Base-by-base conservation (phyloP, 1,140 invertebrate genomes). In the Lepidurus apus region DNA sequence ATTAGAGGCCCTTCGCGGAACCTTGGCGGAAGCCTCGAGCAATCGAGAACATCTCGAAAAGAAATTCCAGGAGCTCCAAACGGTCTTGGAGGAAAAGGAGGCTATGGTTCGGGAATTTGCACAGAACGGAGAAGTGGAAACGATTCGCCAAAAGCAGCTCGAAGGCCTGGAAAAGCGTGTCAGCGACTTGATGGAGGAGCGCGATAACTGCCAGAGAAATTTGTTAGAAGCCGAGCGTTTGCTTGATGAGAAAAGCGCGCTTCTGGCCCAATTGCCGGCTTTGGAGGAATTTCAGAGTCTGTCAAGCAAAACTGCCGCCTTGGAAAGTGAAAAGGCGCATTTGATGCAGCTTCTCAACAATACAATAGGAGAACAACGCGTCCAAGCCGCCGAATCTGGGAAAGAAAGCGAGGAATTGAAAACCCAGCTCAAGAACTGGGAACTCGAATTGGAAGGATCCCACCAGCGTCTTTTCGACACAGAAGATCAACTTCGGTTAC, bases 31-130 rank as follows among this genome's bases (percentile, higher is more conserved):
- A 74, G 44, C 43, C 43, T 43, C 77, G 11, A 65, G 74, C 26
- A 10, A 77, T 24, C 75, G 77, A 21, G 73, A 77, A n/a, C 79
- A 80, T 4, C 13, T 65, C 6, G 53, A 65, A 65, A 65, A 65
- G 53, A 65, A 65, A 65, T 1, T 75, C 43, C 74, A 75, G 26
- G 74, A n/a, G 42, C 42, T 43, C 7, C 43, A 42, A 8, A 43
- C 3, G 8, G 42, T 44, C 26, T 43, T 44, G 42, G 3, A 75
- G 8, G 42, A 75, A 9, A 44, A 43, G 26, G 74, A 44, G 11
- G 43, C 74, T 75, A 13, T 75, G 42, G 74, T 75, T 26, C 74
- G 21, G n/a, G 17, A 75, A 26, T 75, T n/a, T 75, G 42, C 42
- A 8, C 43, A 8, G n/a, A 75, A 75, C 42, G 42, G 42, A 17